phyloP scores from a whole-genome alignment of 1,140 invertebrate genomes.

The Drosophila arizonae region DNA sequence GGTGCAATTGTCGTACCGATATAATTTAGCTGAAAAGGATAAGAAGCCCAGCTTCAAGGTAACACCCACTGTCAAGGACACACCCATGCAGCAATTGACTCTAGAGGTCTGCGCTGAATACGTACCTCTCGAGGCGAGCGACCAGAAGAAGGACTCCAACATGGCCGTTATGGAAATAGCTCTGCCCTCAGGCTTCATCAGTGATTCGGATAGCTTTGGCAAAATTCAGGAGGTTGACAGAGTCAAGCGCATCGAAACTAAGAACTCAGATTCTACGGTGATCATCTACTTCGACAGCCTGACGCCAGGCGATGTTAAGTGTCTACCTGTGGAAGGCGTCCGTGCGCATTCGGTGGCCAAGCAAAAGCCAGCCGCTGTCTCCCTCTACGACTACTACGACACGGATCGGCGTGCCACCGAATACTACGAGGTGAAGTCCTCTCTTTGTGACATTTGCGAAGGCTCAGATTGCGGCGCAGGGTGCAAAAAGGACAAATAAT shows the following conservation, averaged over 20 bases:
- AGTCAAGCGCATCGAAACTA: constrained; percentile 88
- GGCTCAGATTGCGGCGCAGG: constrained; percentile 86
- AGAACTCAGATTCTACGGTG: constrained; percentile 89
- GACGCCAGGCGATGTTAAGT: constrained; percentile 86
- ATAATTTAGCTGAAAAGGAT: constrained; percentile 92
- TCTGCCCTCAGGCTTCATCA: constrained; percentile 92
- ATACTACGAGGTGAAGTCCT: constrained; percentile 89
- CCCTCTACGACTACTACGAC: constrained; percentile 97
- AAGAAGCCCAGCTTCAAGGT: constrained; percentile 91
- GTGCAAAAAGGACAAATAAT: constrained; percentile 63
- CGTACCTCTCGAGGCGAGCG: constrained; percentile 41
- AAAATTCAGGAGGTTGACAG: constrained; percentile 59
- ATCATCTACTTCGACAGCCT: constrained; percentile 94
- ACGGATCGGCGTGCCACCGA: constrained; percentile 88
- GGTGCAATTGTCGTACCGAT: constrained; percentile 90
- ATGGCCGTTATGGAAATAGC: constrained; percentile 95
- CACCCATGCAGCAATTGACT: constrained; percentile 88
- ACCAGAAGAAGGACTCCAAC: constrained; percentile 85
- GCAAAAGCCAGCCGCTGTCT: constrained; percentile 93
- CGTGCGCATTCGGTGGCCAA: constrained; percentile 92
- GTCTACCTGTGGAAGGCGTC: constrained; percentile 92
- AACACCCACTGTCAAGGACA: constrained; percentile 90
- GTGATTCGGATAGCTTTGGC: constrained; percentile 58
- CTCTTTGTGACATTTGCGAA: constrained; percentile 91
- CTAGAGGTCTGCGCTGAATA: constrained; percentile 88